Base-by-base conservation (phyloP, 2,888 invertebrate species). In the Seira sanloemensis region DNA sequence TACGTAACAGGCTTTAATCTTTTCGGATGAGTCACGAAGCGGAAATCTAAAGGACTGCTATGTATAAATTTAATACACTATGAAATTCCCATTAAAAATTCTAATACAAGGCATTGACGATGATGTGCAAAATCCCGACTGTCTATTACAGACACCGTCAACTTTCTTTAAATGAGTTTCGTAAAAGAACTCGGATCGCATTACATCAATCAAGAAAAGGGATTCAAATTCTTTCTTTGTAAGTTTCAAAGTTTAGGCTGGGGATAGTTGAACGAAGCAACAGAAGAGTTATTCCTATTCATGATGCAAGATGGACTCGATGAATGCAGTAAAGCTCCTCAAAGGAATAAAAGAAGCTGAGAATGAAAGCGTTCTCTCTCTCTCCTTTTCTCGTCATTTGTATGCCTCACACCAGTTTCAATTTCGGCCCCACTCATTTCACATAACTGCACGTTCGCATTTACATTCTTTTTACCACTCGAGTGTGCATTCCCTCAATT, bases 401-500 rank as follows among this genome's bases (percentile, higher is more conserved):
- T 83, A 83, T 83, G 72, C 83, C 46, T 77, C 72, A 46, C 75
- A 68, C 74, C 80, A 50, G 68, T 75, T 80, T 67, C 80, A 67
- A 80, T 74, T 78, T 78, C 19, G 69, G 46, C 18, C 16, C 25
- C 58, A 21, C 58, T 19, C 68, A 46, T 54, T 73, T 58, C 69
- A 68, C 73, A 78, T 71, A 83, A 65, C 58, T 69, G 27, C 83
- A 83, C 73, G 83, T 72, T 73, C 69, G 21, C 37, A 81, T 62
- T 71, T 69, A 71, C 27, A 78, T 12, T 23, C 65, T 21, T 50
- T n/a, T 58, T 50, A 26, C 72, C 37, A 58, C 58, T 18, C 58
- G 58, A 58, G 58, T 37, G 37, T n/a, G 4, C 58, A 58, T 58
- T 37, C 12, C 12, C 37, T 37, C 12, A 37, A 4, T 37, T 37